These are phyloP conservation scores for Plagodis pulveraria DNA, from an alignment of 2,888 invertebrate species.

Conservation along the genomic window DNA sequence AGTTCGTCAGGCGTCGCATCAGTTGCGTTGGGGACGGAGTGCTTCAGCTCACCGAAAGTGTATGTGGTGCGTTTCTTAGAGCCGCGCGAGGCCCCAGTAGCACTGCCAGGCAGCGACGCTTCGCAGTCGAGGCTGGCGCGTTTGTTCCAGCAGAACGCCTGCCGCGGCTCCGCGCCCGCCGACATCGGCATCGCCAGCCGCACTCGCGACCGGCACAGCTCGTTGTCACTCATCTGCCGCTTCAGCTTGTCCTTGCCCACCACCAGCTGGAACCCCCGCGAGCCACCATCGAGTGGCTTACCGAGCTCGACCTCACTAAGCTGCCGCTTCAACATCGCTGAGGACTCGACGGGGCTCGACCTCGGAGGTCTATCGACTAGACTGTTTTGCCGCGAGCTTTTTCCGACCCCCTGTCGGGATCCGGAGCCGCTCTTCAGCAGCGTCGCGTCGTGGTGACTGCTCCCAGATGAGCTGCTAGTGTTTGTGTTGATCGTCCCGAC, in stretches of 20 bases:
- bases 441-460: conserved; percentile 54
- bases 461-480: conserved; percentile 68
- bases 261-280: conserved; percentile 70
- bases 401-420: conserved; percentile 39
- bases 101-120: conserved; percentile 45
- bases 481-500: conserved; percentile 54
- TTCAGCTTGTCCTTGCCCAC: conserved; percentile 73
- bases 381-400: conserved; percentile 66
- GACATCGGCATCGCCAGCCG: conserved; percentile 78
- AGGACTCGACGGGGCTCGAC: conserved; percentile 50
- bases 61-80: conserved; percentile 53
- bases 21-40: conserved; percentile 70
- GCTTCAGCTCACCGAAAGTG: conserved; percentile 79
- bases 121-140: conserved; percentile 67
- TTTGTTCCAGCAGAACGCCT: conserved; percentile 67
- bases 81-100: conserved; percentile 33
- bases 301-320: conserved; percentile 68
- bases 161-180: conserved; percentile 76
- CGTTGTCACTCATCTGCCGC: conserved; percentile 75
- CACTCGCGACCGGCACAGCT: conserved; percentile 65
- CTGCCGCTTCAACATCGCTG: conserved; percentile 61
- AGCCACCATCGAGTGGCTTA: conserved; percentile 41
- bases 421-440: conserved; percentile 44
- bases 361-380: conserved; percentile 61
- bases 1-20: conserved; percentile 54